Evolutionary conservation across 2,888 invertebrate genomes (phyloP), one percentile per base, ranked within the genome.

Genomic region (Macrophya annulata): DNA sequence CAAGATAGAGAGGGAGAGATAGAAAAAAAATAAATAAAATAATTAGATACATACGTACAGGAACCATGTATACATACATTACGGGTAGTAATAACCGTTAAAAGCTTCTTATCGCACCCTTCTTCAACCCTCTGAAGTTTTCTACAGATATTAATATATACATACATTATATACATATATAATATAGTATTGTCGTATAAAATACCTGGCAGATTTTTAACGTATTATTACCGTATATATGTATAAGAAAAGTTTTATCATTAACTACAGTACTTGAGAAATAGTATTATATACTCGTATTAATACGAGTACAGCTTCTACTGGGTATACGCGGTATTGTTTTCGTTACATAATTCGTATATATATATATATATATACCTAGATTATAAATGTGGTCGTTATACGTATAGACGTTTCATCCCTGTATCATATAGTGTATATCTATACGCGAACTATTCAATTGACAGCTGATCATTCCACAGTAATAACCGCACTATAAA

Each of bases 291-390:
- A 43, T 43, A 55, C 55, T 55, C 55, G 55, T 55, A 55, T n/a
- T 37, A 17, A 31, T 31, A 31, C 3, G 68, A 68, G 37, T 37
- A 17, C 31, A 9, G n/a, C n/a, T n/a, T n/a, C 10, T 48, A 21
- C 10, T 62, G n/a, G 15, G 62, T 62, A n/a, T n/a, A 8, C n/a
- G 6, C 15, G 37, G 43, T 74, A 45, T 77, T 77, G 76, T 51
- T 77, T 77, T 51, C 51, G 76, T 51, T 31, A 77, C 76, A 37
- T 51, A 77, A 77, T 51, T 77, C 72, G 21, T 8, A 43, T 45
- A 4, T 4, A 21, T n/a, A n/a, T n/a, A n/a, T n/a, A n/a, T n/a
- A n/a, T n/a, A n/a, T n/a, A n/a, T n/a, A n/a, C n/a, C n/a, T n/a
- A n/a, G n/a, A n/a, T n/a, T n/a, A n/a, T 15, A 74, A 74, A 43